Conservation (phyloP, 2,113 vertebrate species). For the Passer montanus region DNA sequence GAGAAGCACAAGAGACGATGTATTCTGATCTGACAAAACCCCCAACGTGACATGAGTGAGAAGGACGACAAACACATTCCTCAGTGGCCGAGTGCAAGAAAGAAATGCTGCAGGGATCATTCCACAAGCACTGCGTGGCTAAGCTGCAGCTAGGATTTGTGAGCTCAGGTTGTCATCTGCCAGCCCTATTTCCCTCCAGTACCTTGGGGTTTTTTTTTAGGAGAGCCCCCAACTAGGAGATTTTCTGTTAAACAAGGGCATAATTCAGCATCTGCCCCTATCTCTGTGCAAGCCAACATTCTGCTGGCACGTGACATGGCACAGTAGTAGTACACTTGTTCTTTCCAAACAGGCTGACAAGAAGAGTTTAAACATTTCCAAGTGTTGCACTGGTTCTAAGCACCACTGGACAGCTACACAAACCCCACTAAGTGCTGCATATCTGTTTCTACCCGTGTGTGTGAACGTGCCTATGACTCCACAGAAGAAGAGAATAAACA, state of each 20-base stretch:
- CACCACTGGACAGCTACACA: background rate
- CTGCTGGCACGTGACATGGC: background rate
- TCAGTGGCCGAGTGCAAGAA: background rate
- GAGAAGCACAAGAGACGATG: background rate
- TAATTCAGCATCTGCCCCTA: background rate
- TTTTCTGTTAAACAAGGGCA: background rate
- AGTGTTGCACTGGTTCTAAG: background rate
- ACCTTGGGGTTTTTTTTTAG: rapidly evolving
- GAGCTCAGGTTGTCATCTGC: background rate
- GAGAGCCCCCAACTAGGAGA: background rate
- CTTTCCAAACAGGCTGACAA: background rate
- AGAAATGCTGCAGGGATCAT: constrained; percentile 7
- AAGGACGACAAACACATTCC: constrained; percentile 3
- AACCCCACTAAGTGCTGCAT: background rate
- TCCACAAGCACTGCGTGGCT: background rate
- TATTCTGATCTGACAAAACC: constrained; percentile 44
- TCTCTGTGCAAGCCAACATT: background rate
- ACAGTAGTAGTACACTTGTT: background rate
- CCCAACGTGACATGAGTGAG: background rate
- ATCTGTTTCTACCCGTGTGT: background rate
- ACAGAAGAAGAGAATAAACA: background rate
- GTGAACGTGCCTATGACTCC: background rate
- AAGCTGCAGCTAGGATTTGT: background rate
- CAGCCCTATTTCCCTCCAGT: background rate
- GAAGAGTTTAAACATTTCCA: background rate